Base-by-base conservation (phyloP, 1,140 invertebrate genomes). In the Gerris buenoi region DNA sequence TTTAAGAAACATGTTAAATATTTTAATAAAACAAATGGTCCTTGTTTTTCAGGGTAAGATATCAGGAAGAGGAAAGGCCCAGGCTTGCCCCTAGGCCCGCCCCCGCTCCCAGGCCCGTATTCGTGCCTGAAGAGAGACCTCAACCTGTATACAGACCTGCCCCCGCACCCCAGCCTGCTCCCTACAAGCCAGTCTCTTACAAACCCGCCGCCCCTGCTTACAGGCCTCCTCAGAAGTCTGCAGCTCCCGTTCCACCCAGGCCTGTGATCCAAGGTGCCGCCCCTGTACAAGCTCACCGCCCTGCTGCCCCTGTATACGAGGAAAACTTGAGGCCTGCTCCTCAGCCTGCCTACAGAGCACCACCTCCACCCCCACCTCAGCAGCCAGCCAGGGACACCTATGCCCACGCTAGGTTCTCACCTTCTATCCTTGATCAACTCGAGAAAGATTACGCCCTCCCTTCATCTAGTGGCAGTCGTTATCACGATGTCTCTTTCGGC, bases 401-500 rank as follows among this genome's bases (percentile, higher is more conserved):
- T 15, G 67, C 66, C 28, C n/a, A n/a, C n/a, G 63, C 46, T 63
- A 33, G 83, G 82, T 57, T 84, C 86, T 64, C 67, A 27, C 83
- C 83, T 57, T 84, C 87, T n/a, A 82, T 90, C 73, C 78, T 90
- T 22, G 88, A 90, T 72, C 86, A 90, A 72, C 80, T 91, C n/a
- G 85, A 88, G 23, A 84, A 86, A 72, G 88, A 91, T 70, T 90
- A 88, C 73, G 85, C 88, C 15, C 76, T 91, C 23, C 88, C 88
- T 0, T 79, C 85, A 71, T 82, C 82, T 56, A 81, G 80, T 13
- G 81, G 86, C 14, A 80, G 84, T 1, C 83, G 88, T 0, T 76
- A 88, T 22, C 88, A 90, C 72, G 88, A 90, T 74, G 90, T 90
- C 73, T 86, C 86, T 66, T 91, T 90, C 72, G 86, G 70, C 46